These are phyloP conservation scores for Drosophila busckii DNA, from an alignment of 1,140 invertebrate genomes.

Conservation along the genomic window DNA sequence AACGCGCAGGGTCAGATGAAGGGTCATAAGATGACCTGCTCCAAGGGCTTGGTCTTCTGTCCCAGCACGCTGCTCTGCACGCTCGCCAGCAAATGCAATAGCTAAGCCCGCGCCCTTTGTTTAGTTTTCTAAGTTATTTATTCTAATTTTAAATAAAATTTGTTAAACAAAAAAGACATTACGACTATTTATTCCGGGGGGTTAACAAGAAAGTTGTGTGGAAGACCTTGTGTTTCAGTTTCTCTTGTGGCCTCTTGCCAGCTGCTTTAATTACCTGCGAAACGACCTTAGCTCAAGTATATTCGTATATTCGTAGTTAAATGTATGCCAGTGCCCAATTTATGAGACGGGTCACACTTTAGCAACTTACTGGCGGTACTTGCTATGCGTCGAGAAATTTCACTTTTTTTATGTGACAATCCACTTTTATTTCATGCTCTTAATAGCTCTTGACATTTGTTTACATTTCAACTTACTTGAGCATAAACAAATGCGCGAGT, in stretches of 20 bases:
- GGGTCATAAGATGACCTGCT: constrained; percentile 76
- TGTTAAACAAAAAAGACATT: constrained; percentile 4
- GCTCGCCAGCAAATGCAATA: constrained; percentile 58
- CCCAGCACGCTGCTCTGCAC: constrained; percentile 66
- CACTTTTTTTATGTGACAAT: constrained; percentile 63
- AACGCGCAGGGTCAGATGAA: constrained; percentile 67
- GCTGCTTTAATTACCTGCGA: constrained; percentile 23
- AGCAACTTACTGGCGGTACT: too few species aligned
- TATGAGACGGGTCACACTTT: constrained; percentile 1
- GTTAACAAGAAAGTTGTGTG: constrained; percentile 44
- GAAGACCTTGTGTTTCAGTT: constrained; percentile 34
- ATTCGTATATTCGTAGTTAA: constrained; percentile 3
- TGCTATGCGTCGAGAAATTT: constrained; percentile 44
- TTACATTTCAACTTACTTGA: too few species aligned
- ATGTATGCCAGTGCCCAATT: constrained; percentile 29
- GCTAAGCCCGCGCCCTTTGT: constrained; percentile 21
- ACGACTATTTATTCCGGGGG: not conserved
- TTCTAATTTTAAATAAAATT: constrained; percentile 48
- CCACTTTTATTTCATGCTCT: constrained; percentile 39
- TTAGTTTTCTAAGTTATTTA: constrained; percentile 57
- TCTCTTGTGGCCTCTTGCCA: constrained; percentile 17
- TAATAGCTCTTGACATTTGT: constrained; percentile 20
- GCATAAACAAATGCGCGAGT: too few species aligned
- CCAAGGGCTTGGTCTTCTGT: constrained; percentile 70
- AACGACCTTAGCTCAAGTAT: not conserved